Evolutionary conservation across 2,113 vertebrate genomes (phyloP).

Genomic region (Oryzias celebensis): DNA sequence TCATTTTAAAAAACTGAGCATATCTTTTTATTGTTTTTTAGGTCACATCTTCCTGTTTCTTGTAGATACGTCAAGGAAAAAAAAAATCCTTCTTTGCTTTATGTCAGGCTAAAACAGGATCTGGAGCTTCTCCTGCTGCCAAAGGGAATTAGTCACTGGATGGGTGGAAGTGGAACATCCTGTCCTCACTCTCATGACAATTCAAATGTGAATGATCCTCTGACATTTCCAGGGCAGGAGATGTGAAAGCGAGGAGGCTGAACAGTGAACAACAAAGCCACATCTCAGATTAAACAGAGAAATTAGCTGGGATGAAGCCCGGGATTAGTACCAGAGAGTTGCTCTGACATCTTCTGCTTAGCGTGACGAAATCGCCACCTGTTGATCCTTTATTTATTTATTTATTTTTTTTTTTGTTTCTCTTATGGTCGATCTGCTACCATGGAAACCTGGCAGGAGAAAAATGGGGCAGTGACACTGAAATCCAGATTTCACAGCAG

Average conservation of each 20-base stretch:
- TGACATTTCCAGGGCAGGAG: conserved; percentile 4
- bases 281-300: not conserved
- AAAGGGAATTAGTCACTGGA: conserved; percentile 40
- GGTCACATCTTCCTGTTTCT: conserved; percentile 32
- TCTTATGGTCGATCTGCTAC: conserved; percentile 44
- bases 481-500: conserved; percentile 26
- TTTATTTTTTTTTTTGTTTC: conserved; percentile 4
- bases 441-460: conserved; percentile 43
- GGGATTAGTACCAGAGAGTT: not conserved
- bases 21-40: conserved; percentile 12
- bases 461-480: conserved; percentile 16
- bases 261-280: not conserved
- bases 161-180: conserved; percentile 41
- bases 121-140: conserved; percentile 26
- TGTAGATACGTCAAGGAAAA: conserved; percentile 26
- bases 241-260: not conserved
- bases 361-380: conserved; percentile 35
- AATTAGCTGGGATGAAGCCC: not conserved
- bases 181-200: conserved; percentile 41
- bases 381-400: conserved; percentile 40
- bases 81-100: conserved; percentile 26
- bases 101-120: conserved; percentile 32
- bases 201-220: conserved; percentile 20
- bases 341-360: conserved; percentile 17
- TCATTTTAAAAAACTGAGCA: not conserved